Conservation (phyloP, 2,888 invertebrate genomes). For the Sinhomidia bicolor region DNA sequence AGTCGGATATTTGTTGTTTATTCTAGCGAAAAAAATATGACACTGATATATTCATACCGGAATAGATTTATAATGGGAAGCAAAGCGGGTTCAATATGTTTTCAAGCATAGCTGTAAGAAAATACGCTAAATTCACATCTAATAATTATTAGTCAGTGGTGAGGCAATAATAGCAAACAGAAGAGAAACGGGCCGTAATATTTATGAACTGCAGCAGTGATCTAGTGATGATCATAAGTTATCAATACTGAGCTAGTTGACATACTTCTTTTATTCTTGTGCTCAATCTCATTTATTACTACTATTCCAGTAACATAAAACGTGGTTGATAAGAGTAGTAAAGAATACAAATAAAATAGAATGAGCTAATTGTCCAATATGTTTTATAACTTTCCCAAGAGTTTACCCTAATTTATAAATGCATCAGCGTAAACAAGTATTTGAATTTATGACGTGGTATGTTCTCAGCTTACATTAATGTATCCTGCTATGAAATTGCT, state of each 20-base stretch:
- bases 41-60: background rate
- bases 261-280: conserved; percentile 13
- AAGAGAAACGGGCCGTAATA: background rate
- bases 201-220: background rate
- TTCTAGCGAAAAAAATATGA: background rate
- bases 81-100: background rate
- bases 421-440: no score
- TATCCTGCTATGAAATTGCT: no score
- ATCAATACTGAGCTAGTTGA: conserved; percentile 29
- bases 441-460: no score
- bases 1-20: background rate
- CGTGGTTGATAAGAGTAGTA: no score
- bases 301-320: background rate
- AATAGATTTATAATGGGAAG: no score
- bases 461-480: no score
- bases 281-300: background rate
- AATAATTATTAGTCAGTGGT: no score
- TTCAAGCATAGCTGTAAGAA: no score
- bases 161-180: no score
- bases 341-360: no score
- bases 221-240: background rate
- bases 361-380: no score
- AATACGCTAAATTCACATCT: no score
- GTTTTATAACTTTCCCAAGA: conserved; percentile 1
- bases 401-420: conserved; percentile 5